Evolutionary conservation across 2,113 vertebrate genomes (phyloP), one percentile per base, ranked within the genome.

Genomic region (Calypte anna): DNA sequence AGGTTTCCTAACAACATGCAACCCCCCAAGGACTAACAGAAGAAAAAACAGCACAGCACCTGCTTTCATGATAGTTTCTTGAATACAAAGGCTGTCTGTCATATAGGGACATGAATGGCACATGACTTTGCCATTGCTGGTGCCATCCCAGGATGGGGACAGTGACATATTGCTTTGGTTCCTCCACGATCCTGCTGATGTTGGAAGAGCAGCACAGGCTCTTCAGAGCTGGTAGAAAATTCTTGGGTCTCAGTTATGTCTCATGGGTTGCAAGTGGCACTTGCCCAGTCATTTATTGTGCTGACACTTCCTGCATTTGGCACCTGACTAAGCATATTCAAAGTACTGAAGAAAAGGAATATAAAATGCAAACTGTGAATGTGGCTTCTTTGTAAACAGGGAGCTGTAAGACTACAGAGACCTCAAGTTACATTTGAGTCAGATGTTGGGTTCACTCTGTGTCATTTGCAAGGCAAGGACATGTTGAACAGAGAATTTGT

Each of bases 1-100:
- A 73, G 64, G 48, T 73, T 92, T 76, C 76, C 64, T 89, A 78
- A 86, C 66, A 86, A 82, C 70, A 27, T 40, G 14, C 59, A 67
- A 86, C 81, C 21, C 81, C 21, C 76, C 59, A 68, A 76, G 31
- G 64, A 73, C 54, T 18, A 77, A 27, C 40, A 67, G 51, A 54
- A 62, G 31, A 55, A 67, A 85, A 84, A 81, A 33, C 2, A 88
- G 15, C 36, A 40, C 18, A 73, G 59, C 24, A 85, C 17, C 24
- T 67, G 80, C 38, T 24, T 63, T 81, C 46, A 46, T 31, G 13
- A 38, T n/a, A 55, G 44, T 43, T 88, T 84, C 74, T 80, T 61
- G 74, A 84, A 50, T 46, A 18, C n/a, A 76, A 81, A 85, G 28
- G 14, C 53, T 67, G 27, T 30, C 14, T 54, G 19, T 64, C 0